These are phyloP conservation scores for Chondrilla cf. caribensis DNA, from an alignment of 37 sponge, comb jelly and placozoan species.

Conservation along the genomic window DNA sequence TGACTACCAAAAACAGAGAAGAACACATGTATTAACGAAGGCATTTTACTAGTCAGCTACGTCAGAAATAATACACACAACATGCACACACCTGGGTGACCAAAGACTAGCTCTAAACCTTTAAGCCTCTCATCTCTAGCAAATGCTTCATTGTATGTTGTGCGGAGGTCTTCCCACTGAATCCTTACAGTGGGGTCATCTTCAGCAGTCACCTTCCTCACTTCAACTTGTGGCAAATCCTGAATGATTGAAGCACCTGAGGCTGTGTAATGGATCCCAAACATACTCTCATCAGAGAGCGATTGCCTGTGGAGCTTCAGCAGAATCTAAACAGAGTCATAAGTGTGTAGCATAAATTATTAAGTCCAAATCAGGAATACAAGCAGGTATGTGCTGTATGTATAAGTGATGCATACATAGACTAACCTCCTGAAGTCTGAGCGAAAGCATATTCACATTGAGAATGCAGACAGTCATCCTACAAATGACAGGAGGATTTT, in stretches of 20 bases:
- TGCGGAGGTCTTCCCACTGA: no score
- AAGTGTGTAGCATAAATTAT: no score
- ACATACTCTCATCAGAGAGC: neutral
- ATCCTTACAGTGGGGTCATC: neutral
- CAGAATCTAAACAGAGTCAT: neutral
- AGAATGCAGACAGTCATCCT: conserved; percentile 17
- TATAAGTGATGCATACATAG: no score
- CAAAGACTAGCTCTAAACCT: conserved; percentile 49
- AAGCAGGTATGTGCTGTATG: neutral
- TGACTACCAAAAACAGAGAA: no score
- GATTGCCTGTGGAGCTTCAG: neutral
- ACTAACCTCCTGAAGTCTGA: conserved; percentile 69
- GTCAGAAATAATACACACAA: no score
- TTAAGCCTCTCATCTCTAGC: neutral
- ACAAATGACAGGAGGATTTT: no score
- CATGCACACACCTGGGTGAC: conserved; percentile 30
- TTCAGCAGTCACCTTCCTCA: neutral
- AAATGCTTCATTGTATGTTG: no score
- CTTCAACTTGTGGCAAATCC: conserved; percentile 28
- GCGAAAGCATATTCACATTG: conserved; percentile 62
- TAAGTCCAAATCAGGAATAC: no score
- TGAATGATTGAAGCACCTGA: conserved; percentile 37
- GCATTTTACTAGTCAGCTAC: no score
- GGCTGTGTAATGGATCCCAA: conserved; percentile 18
- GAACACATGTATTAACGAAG: no score